These are phyloP conservation scores for Rhodinocichla rosea DNA, from an alignment of 2,113 vertebrate genomes.

Conservation along the genomic window DNA sequence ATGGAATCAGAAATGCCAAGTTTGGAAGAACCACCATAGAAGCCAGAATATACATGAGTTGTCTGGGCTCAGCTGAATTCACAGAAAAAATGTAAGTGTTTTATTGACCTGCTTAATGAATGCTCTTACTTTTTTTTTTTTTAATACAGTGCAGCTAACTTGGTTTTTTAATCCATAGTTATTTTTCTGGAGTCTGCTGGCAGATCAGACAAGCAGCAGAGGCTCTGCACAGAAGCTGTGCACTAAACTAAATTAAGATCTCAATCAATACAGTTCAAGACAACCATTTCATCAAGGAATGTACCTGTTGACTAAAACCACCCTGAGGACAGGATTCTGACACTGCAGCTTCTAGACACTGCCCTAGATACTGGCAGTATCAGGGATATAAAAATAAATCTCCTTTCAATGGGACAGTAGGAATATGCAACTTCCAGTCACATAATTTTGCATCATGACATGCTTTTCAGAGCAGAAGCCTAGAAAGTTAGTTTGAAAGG, in stretches of 20 bases:
- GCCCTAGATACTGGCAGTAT: neutral
- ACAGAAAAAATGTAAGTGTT: neutral
- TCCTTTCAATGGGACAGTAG: neutral
- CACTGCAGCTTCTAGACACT: neutral
- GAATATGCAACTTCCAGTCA: neutral
- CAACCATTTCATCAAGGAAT: neutral
- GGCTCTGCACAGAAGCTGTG: neutral
- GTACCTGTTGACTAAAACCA: neutral
- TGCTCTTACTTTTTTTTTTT: neutral
- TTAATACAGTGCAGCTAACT: neutral
- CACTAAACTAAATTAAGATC: neutral
- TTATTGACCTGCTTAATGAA: neutral
- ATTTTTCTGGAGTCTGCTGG: neutral
- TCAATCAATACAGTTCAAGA: neutral
- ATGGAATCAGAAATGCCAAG: conserved; percentile 20
- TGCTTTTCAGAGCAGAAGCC: neutral
- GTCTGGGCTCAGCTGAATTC: neutral
- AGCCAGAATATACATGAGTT: neutral
- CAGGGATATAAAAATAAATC: neutral
- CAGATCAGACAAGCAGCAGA: neutral
- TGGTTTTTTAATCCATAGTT: neutral
- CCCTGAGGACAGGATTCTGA: neutral
- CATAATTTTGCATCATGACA: neutral
- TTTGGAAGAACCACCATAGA: conserved; percentile 3
- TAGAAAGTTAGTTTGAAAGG: neutral